Evolutionary conservation across 2,113 vertebrate species (phyloP), one percentile per base, ranked within the genome.

Genomic region (Thinocorus orbignyianus): DNA sequence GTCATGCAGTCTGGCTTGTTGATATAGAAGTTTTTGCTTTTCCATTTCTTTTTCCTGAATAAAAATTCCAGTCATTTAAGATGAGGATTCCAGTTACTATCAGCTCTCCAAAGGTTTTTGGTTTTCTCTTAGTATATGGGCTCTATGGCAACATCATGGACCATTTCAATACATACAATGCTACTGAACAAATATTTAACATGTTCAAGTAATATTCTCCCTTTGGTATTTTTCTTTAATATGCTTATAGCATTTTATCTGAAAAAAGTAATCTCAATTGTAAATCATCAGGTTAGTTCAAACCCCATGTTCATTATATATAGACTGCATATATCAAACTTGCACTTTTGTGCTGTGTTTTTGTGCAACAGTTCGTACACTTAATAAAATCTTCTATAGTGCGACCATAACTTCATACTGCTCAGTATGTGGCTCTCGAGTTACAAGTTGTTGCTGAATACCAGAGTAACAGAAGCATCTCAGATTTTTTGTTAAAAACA

Each of bases 21-120:
- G 99, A 95, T 99, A 99, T 7, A 99, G 97, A 87, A 99, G 98
- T 95, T 99, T 99, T 97, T 99, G 99, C 93, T 99, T 99, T 97
- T 99, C 99, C 99, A 99, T 99, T 97, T 99, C 99, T 61, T 99
- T 99, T 96, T 99, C 99, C 99, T 99, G 92, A 97, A 98, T 85
- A 98, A 94, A 98, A 98, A 98, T 78, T 93, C 97, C 98, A 85
- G 95, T 89, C 96, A 84, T 97, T 98, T 97, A 98, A 96, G 55
- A 96, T 93, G 94, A 58, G 30, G 66, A 73, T 12, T 86, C 92
- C 87, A 92, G 49, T 86, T 73, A 93, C 65, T 79, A 88, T 30
- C 42, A 94, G 58, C 68, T 80, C 55, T 93, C 89, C 88, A 96
- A 37, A 94, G 76, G 89, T 28, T 90, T 94, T 93, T 46, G 60